A percentile compares a stretch with the other conserved stretches of the same genome.
Conservation (phyloP, 92 coral and sea anemone genomes). For the Anthopleura xanthogrammica region DNA sequence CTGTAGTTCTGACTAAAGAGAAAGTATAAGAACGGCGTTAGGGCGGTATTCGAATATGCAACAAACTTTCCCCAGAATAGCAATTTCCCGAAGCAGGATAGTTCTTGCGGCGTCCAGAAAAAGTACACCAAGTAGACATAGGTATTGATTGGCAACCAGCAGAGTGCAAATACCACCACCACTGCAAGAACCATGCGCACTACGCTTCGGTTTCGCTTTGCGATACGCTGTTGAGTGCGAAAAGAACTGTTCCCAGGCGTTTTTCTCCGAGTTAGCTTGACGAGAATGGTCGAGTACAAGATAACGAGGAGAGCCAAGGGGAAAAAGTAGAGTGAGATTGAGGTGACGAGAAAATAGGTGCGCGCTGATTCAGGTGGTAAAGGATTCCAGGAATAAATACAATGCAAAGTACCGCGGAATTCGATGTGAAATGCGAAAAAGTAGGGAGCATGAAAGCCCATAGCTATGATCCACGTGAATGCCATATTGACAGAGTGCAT, state of each 20-base stretch:
- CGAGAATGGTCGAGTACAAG: constrained; percentile 38
- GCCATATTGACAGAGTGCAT: constrained; percentile 33
- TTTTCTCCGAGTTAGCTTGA: constrained; percentile 38
- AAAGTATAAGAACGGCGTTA: constrained; percentile 52
- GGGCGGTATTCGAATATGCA: constrained; percentile 57
- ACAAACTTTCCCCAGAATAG: constrained; percentile 50
- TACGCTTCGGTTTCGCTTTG: constrained; percentile 58
- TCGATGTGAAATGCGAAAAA: constrained; percentile 43
- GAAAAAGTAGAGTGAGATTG: constrained; percentile 49
- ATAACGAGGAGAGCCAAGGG: constrained; percentile 33
- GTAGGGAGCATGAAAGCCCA: constrained; percentile 42
- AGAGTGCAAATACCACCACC: constrained; percentile 51
- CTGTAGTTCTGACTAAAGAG: constrained; percentile 65
- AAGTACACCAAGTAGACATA: constrained; percentile 33
- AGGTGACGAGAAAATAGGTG: constrained; percentile 25
- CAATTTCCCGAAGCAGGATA: constrained; percentile 23
- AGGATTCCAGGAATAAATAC: constrained; percentile 43
- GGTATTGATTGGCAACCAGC: constrained; percentile 61
- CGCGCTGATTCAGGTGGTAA: neutral
- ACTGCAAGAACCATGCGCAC: constrained; percentile 60
- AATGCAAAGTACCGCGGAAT: neutral
- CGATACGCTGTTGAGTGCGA: constrained; percentile 43
- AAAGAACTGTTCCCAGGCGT: constrained; percentile 57
- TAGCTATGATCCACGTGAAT: constrained; percentile 45
- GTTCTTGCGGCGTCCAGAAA: constrained; percentile 18